A percentile compares a stretch with the other conserved stretches of the same genome.
Evolutionary conservation across 2,888 invertebrate genomes (phyloP).

Genomic region (Chaetoderma sp.): DNA sequence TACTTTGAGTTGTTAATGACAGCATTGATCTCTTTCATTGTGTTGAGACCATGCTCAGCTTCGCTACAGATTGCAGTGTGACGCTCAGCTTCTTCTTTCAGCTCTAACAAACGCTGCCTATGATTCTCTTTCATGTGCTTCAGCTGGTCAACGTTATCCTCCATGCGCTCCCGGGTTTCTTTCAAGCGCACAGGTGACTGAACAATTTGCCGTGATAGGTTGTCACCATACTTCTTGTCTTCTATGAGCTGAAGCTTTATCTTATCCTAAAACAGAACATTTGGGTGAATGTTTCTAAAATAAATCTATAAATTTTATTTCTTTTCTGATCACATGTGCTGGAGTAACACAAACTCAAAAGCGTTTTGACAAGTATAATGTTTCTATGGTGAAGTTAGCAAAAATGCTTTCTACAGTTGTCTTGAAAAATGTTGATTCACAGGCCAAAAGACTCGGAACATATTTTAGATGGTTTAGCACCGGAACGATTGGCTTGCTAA

Average conservation of each 20-base stretch:
- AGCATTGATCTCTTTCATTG: constrained; percentile 41
- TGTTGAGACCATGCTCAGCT: constrained; percentile 43
- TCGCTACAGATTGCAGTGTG: constrained; percentile 25
- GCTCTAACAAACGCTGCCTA: constrained; percentile 37
- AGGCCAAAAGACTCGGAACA: too few relatives aligned
- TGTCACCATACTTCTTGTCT: constrained; percentile 45
- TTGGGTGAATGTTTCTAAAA: background rate
- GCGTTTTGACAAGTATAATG: too few relatives aligned
- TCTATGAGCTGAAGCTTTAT: constrained; percentile 40
- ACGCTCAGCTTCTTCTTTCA: constrained; percentile 36
- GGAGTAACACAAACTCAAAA: too few relatives aligned
- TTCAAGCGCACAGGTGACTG: constrained; percentile 57
- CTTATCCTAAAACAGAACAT: constrained; percentile 43
- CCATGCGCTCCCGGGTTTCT: constrained; percentile 47
- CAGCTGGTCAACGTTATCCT: constrained; percentile 39
- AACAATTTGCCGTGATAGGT: constrained; percentile 54
- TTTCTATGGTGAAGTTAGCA: too few relatives aligned
- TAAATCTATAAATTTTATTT: too few relatives aligned
- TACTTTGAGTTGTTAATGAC: constrained; percentile 47
- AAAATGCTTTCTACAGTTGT: too few relatives aligned
- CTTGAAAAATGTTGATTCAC: too few relatives aligned
- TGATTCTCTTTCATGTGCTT: constrained; percentile 40
- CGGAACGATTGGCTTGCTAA: too few relatives aligned
- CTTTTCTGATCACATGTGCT: too few relatives aligned
- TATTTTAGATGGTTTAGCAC: too few relatives aligned